Evolutionary conservation across 2,888 invertebrate species (phyloP), one percentile per base, ranked within the genome.

Genomic region (Dendrolimus pini): DNA sequence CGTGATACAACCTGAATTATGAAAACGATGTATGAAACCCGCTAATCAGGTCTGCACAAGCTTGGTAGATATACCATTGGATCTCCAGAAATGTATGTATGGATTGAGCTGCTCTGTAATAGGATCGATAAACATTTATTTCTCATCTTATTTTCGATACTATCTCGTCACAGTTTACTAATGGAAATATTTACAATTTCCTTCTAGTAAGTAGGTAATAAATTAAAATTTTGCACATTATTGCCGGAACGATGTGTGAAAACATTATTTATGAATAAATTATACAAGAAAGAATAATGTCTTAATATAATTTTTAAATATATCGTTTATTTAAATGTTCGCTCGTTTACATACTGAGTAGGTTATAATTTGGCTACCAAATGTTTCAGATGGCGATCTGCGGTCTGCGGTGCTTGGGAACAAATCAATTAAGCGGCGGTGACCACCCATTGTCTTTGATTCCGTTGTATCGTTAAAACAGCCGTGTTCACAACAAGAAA

Each of bases 361-460:
- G 53, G 14, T 53, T 56, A 56, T 56, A 56, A 56, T 41, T 56
- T 56, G 47, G 47, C 47, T 47, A 47, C 47, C 47, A 47, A 9
- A 9, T 47, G 47, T 12, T 47, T 47, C 47, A 47, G 47, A 47
- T 47, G 47, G 47, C 47, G 12, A 47, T 47, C 47, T 47, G 47
- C 9, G 30, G 30, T 30, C 6, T 30, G 30, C 30, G 30, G 30
- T 30, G 12, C 47, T 47, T 47, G 47, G 47, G 68, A 73, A 83
- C 80, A 79, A 75, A 81, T 83, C 80, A 84, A 80, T 85, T 79
- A 74, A 72, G 65, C 55, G 64, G 63, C 68, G 66, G 64, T 72
- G 77, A 70, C 80, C 80, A 78, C 80, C 82, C 83, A 83, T 85
- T 86, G 83, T 83, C 68, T 77, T 78, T 80, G 75, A 81, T 80